A percentile compares a stretch with the other conserved stretches of the same genome.
Conservation (phyloP, 2,113 vertebrate species). For the Ophthalmolycus amberensis region DNA sequence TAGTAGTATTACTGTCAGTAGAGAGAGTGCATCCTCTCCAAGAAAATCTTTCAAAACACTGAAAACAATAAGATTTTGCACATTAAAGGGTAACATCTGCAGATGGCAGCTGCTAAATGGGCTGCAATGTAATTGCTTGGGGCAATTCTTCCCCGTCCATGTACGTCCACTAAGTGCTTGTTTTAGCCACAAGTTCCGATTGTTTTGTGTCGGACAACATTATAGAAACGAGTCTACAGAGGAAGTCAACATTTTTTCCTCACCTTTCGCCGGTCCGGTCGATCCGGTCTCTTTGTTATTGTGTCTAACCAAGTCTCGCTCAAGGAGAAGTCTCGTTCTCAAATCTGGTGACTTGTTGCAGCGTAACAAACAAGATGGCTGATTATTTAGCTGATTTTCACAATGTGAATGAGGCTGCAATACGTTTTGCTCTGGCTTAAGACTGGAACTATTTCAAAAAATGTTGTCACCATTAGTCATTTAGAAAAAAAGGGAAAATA, state of each 20-base stretch:
- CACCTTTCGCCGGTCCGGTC: too few species aligned
- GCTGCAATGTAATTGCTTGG: not conserved
- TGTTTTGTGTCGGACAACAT: too few species aligned
- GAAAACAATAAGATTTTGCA: not conserved
- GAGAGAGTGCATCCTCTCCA: not conserved
- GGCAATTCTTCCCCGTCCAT: too few species aligned
- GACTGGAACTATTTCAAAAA: not conserved
- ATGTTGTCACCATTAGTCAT: not conserved
- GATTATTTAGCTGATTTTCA: not conserved
- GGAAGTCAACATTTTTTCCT: too few species aligned
- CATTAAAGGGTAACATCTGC: not conserved
- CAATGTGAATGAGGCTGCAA: not conserved
- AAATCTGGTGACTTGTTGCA: not conserved
- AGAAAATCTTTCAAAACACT: not conserved
- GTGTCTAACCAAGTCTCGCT: not conserved
- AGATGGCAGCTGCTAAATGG: not conserved
- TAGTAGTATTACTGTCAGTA: not conserved
- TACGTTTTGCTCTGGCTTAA: not conserved
- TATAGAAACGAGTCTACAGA: too few species aligned
- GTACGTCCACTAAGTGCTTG: too few species aligned
- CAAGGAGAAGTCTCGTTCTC: not conserved
- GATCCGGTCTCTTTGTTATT: not conserved
- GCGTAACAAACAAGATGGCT: not conserved
- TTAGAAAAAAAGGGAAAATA: not conserved
- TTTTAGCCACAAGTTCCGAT: too few species aligned